Evolutionary conservation across 2,113 vertebrate genomes (phyloP).

Genomic region (Leuciscus idus): DNA sequence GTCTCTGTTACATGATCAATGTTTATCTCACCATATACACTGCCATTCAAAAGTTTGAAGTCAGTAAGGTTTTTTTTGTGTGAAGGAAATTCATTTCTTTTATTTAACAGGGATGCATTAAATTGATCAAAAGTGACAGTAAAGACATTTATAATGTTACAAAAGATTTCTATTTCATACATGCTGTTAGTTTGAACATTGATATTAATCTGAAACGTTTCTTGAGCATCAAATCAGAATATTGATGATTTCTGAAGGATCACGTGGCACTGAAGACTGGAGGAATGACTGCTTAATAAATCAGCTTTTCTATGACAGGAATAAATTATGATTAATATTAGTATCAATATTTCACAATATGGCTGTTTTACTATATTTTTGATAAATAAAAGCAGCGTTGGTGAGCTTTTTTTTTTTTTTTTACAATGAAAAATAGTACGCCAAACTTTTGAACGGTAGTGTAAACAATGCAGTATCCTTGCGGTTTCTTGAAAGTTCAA

Average conservation of each 20-base stretch:
- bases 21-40: neutral
- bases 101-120: neutral
- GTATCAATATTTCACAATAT: neutral
- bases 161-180: neutral
- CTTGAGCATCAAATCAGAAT: neutral
- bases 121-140: neutral
- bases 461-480: neutral
- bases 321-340: neutral
- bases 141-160: neutral
- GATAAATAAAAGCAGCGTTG: neutral
- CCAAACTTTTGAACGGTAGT: neutral
- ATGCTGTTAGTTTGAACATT: neutral
- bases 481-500: neutral
- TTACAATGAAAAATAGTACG: neutral
- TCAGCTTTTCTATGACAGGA: neutral
- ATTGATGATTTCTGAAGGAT: neutral
- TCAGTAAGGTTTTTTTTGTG: neutral
- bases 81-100: neutral
- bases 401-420: neutral
- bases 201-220: neutral
- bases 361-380: neutral
- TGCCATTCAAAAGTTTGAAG: neutral
- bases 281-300: neutral
- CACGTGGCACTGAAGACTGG: neutral
- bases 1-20: neutral